phyloP scores from a whole-genome alignment of 2,888 invertebrate genomes.

The Nasonia oneida region DNA sequence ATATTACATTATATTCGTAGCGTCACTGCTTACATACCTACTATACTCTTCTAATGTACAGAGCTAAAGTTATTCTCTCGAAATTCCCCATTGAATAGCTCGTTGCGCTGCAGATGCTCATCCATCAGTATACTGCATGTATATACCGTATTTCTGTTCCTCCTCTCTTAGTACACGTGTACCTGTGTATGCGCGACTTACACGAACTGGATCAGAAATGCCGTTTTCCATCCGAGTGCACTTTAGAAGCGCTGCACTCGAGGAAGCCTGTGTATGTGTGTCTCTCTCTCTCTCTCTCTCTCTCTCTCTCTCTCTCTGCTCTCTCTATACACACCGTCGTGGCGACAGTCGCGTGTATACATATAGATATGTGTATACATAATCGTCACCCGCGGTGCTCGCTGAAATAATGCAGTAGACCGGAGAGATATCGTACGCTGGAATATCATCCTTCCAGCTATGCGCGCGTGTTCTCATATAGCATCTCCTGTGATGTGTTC shows the following conservation, averaged over 20 bases:
- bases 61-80: not conserved
- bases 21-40: too few species aligned
- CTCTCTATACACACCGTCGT: not conserved
- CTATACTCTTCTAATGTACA: not conserved
- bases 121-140: conserved; percentile 28
- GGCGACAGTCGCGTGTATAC: conserved; percentile 16
- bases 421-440: not conserved
- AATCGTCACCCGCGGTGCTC: conserved; percentile 52
- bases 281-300: not conserved
- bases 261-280: not conserved
- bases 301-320: not conserved
- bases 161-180: not conserved
- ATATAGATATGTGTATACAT: not conserved
- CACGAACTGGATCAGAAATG: conserved; percentile 66
- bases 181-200: not conserved
- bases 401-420: conserved; percentile 43
- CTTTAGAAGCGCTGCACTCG: conserved; percentile 49
- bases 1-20: not conserved
- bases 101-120: not conserved
- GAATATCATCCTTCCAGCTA: not conserved
- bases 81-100: not conserved
- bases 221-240: conserved; percentile 68
- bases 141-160: conserved; percentile 26
- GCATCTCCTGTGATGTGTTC: not conserved
- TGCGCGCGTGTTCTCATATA: too few species aligned